Evolutionary conservation across 2,113 vertebrate species (phyloP).

Genomic region (Myiopsitta monachus): DNA sequence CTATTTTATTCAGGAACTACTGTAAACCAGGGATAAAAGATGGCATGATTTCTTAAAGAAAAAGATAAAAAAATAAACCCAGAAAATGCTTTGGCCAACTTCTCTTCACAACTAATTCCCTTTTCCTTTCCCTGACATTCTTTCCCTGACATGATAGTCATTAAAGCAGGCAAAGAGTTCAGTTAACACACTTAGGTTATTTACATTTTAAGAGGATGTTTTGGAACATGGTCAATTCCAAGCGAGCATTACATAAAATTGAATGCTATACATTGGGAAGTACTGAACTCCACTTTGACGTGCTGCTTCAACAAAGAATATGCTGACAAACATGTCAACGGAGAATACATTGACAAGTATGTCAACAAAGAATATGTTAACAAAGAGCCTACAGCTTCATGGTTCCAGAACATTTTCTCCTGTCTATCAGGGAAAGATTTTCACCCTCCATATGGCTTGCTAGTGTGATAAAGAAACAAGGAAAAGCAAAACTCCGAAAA

Average conservation of each 20-base stretch:
- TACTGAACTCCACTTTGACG: conserved; percentile 29
- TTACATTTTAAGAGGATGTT: background rate
- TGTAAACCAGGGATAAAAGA: background rate
- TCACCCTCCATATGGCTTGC: background rate
- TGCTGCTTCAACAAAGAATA: background rate
- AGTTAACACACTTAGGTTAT: background rate
- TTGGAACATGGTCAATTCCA: background rate
- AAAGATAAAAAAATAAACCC: background rate
- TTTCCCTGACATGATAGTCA: background rate
- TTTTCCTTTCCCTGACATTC: background rate
- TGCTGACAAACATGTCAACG: background rate
- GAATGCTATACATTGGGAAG: background rate
- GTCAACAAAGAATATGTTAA: background rate
- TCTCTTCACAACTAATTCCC: background rate
- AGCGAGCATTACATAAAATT: conserved; percentile 19
- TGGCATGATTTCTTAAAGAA: rapidly evolving
- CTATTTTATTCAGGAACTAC: background rate
- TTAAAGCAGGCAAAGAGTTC: background rate
- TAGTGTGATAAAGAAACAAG: background rate
- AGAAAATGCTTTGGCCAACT: background rate
- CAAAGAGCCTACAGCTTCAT: background rate
- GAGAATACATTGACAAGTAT: background rate
- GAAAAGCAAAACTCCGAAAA: background rate
- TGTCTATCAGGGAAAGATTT: background rate
- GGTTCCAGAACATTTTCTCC: conserved; percentile 36